phyloP scores from a whole-genome alignment of 2,888 invertebrate species.

The Alcis repandata region DNA sequence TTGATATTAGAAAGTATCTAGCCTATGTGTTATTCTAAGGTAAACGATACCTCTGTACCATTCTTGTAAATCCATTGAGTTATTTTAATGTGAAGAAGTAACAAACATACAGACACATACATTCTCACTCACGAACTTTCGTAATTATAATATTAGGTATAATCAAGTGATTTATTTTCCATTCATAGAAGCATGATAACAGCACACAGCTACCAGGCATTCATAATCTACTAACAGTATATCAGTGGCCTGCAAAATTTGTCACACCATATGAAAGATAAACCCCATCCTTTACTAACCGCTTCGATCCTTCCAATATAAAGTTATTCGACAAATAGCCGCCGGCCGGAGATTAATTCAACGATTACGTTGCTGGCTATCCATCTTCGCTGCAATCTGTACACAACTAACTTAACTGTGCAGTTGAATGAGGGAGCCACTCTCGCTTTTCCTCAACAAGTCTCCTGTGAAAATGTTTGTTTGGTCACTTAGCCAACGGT shows the following conservation, averaged over 20 bases:
- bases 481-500: not conserved
- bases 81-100: too few species aligned
- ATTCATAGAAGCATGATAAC: not conserved
- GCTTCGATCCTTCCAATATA: not conserved
- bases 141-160: not conserved
- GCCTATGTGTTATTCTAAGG: too few species aligned
- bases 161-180: not conserved
- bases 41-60: too few species aligned
- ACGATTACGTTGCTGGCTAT: slow-evolving; percentile 12
- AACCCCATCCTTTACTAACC: too few species aligned
- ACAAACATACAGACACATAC: too few species aligned
- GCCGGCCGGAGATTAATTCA: slow-evolving; percentile 14
- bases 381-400: slow-evolving; percentile 15
- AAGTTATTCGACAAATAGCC: slow-evolving; percentile 11
- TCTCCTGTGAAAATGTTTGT: not conserved
- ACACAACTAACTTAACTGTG: not conserved
- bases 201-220: too few species aligned
- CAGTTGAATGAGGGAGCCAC: not conserved
- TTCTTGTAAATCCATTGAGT: too few species aligned
- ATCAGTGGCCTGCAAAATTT: too few species aligned
- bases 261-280: too few species aligned
- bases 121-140: not conserved
- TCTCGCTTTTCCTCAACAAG: not conserved
- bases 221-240: too few species aligned
- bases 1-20: too few species aligned